These are phyloP conservation scores for Eumaeus atala DNA, from an alignment of 1,140 invertebrate genomes.

Conservation along the genomic window DNA sequence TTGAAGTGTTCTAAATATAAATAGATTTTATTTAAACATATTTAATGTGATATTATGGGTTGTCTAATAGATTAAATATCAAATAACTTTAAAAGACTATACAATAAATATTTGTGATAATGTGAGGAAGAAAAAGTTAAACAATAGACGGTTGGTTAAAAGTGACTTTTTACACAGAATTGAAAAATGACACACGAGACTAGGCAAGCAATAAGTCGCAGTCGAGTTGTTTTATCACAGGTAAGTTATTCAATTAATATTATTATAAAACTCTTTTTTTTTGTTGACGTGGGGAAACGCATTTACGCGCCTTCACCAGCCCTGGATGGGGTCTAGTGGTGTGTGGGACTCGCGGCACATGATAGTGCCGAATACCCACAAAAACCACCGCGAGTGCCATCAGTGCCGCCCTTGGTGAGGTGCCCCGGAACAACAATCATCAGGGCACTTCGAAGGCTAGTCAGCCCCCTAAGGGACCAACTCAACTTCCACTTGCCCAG, in stretches of 20 bases:
- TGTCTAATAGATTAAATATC: not conserved
- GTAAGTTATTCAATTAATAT: conserved; percentile 11
- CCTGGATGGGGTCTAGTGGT: too few species aligned
- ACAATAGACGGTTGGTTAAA: not conserved
- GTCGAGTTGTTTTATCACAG: conserved; percentile 18
- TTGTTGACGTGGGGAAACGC: too few species aligned
- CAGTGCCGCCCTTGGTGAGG: too few species aligned
- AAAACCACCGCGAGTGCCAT: too few species aligned
- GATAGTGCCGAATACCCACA: too few species aligned
- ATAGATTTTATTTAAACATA: too few species aligned
- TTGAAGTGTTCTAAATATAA: not conserved
- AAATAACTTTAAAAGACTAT: not conserved
- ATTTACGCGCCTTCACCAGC: too few species aligned
- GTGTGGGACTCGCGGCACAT: too few species aligned
- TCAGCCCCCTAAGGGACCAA: too few species aligned
- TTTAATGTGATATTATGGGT: conserved; percentile 1
- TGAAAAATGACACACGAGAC: conserved; percentile 12
- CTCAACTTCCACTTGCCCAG: too few species aligned
- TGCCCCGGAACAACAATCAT: too few species aligned
- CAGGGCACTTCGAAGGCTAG: too few species aligned
- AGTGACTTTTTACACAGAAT: not conserved
- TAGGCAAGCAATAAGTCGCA: conserved; percentile 8
- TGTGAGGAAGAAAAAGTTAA: not conserved
- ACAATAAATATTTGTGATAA: not conserved
- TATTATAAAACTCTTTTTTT: not conserved